Conservation (phyloP, 2,888 invertebrate species). For the Pseudeuparius sepicola region DNA sequence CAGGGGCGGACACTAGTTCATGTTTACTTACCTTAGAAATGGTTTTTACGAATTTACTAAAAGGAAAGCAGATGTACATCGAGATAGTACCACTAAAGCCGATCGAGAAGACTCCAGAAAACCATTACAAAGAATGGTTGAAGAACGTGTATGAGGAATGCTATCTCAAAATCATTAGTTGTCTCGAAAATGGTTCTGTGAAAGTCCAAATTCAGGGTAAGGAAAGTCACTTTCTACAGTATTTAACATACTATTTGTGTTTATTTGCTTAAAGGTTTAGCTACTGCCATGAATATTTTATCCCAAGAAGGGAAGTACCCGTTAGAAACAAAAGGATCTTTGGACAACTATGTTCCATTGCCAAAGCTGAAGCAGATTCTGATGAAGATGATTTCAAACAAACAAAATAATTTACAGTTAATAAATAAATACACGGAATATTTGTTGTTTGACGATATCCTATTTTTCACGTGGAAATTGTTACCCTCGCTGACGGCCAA, state of each 20-base stretch:
- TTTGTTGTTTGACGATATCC: conserved; percentile 62
- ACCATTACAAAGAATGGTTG: conserved; percentile 58
- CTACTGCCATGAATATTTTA: conserved; percentile 63
- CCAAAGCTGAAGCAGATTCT: conserved; percentile 58
- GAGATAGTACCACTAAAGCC: conserved; percentile 51
- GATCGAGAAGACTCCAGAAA: conserved; percentile 47
- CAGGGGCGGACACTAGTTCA: conserved; percentile 41
- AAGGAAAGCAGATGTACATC: conserved; percentile 54
- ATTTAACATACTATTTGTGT: not conserved
- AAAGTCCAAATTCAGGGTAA: conserved; percentile 38
- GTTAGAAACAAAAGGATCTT: conserved; percentile 42
- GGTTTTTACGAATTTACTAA: conserved; percentile 58
- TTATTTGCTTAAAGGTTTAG: conserved; percentile 43
- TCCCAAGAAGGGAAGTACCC: conserved; percentile 62
- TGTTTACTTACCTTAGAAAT: conserved; percentile 60
- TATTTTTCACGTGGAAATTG: conserved; percentile 59
- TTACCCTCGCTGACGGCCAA: conserved; percentile 49
- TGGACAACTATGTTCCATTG: conserved; percentile 54
- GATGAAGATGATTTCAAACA: conserved; percentile 51
- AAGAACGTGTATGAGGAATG: conserved; percentile 59
- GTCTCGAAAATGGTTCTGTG: conserved; percentile 39
- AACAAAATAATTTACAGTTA: conserved; percentile 49
- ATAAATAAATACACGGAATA: conserved; percentile 67
- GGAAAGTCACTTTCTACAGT: not conserved
- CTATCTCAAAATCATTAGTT: conserved; percentile 47